Conservation (phyloP, 2,113 vertebrate species). For the Pygoscelis antarcticus region DNA sequence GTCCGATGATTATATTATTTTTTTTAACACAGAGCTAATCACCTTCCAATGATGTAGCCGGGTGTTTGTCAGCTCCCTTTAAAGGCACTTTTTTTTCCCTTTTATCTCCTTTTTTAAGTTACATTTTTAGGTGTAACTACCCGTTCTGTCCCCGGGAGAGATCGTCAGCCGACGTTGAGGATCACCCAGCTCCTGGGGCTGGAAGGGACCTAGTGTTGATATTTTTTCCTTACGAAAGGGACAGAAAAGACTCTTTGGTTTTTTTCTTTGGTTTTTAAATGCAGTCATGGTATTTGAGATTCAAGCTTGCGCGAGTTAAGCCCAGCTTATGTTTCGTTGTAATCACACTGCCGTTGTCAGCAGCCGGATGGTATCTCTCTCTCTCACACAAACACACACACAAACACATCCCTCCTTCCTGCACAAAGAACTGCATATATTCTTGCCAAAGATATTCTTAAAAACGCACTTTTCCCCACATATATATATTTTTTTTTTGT, state of each 20-base stretch:
- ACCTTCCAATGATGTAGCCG: not conserved
- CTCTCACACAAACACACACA: not conserved
- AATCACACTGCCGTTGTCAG: constrained; percentile 59
- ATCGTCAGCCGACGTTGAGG: not conserved
- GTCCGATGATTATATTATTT: not conserved
- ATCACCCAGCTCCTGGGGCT: not conserved
- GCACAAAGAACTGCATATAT: constrained; percentile 70
- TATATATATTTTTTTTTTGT: not conserved
- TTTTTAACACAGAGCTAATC: constrained; percentile 50
- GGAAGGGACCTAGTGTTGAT: not conserved
- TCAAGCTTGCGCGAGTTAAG: not conserved
- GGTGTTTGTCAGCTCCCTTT: constrained; percentile 39
- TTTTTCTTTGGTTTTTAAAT: not conserved
- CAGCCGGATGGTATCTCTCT: constrained; percentile 58
- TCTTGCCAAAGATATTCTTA: constrained; percentile 82
- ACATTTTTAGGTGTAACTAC: not conserved
- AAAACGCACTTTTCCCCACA: constrained; percentile 76
- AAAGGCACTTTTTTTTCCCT: constrained; percentile 38
- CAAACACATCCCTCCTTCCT: constrained; percentile 44
- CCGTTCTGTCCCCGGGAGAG: not conserved
- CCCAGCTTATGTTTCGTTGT: constrained; percentile 50
- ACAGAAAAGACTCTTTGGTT: not conserved
- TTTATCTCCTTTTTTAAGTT: not conserved
- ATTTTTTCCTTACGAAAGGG: constrained; percentile 33
- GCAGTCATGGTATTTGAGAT: constrained; percentile 50